phyloP scores from a whole-genome alignment of 92 coral and sea anemone genomes.

The Phenganax marumi region DNA sequence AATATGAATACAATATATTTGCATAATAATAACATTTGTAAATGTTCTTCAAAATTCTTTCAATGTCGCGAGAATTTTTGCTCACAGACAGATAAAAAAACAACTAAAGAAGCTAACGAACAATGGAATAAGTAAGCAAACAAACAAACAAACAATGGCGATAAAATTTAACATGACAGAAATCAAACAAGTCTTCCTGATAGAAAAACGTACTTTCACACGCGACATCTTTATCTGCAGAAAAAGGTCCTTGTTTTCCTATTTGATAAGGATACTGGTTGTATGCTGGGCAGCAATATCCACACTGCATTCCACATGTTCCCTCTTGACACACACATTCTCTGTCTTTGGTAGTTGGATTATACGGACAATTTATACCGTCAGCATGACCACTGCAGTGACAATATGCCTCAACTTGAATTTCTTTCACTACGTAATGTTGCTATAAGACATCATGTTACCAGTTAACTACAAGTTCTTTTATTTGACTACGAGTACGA shows the following conservation, averaged over 20 bases:
- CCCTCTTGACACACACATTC: conserved; percentile 75
- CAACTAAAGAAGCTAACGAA: too few relatives aligned
- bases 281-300: conserved; percentile 75
- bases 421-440: conserved; percentile 85
- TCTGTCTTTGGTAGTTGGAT: conserved; percentile 57
- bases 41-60: too few relatives aligned
- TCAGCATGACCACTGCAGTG: conserved; percentile 90
- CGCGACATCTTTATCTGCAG: conserved; percentile 70
- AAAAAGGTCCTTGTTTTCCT: conserved; percentile 74
- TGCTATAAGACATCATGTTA: conserved; percentile 48
- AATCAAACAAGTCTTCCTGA: too few relatives aligned
- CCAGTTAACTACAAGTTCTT: neutral
- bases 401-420: conserved; percentile 67
- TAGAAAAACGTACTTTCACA: conserved; percentile 70
- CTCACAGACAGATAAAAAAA: too few relatives aligned
- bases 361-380: conserved; percentile 60
- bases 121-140: too few relatives aligned
- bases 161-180: too few relatives aligned
- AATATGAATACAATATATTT: too few relatives aligned
- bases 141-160: too few relatives aligned
- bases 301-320: conserved; percentile 80
- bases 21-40: too few relatives aligned
- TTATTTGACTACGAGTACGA: neutral
- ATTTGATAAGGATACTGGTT: conserved; percentile 89
- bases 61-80: too few relatives aligned